Evolutionary conservation across 2,113 vertebrate species (phyloP).

Genomic region (Rhodinocichla rosea): DNA sequence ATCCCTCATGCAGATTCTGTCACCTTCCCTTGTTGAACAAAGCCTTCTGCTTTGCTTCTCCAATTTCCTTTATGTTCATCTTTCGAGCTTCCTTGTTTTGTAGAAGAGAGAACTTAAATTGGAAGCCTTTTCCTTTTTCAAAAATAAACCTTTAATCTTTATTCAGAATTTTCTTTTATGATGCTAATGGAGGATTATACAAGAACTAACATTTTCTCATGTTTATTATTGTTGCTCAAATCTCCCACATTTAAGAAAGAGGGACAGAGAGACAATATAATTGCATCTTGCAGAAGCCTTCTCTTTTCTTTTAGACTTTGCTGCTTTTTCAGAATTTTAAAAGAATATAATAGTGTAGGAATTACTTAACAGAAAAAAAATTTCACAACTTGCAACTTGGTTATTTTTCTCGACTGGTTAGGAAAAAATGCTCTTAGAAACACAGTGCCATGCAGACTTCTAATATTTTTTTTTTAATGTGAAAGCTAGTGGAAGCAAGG

Average conservation of each 20-base stretch:
- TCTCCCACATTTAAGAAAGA: not conserved
- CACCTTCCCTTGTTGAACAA: not conserved
- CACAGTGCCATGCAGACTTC: not conserved
- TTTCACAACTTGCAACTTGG: not conserved
- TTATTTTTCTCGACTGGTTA: not conserved
- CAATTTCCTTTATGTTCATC: not conserved
- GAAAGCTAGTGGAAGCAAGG: not conserved
- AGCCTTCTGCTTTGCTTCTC: not conserved
- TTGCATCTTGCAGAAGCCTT: not conserved
- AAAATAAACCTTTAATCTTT: not conserved
- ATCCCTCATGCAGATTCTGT: not conserved
- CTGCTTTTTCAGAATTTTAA: not conserved
- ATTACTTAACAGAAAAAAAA: not conserved
- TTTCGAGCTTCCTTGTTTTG: not conserved
- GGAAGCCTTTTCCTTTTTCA: not conserved
- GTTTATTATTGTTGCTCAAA: slow-evolving; percentile 38
- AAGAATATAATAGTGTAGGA: not conserved
- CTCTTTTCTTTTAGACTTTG: not conserved
- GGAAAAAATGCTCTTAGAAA: not conserved
- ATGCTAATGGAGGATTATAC: slow-evolving; percentile 9
- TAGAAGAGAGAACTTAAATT: not conserved
- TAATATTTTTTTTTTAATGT: not conserved
- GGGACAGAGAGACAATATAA: slow-evolving; percentile 9
- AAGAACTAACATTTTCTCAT: slow-evolving; percentile 7
- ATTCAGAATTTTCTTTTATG: not conserved